Evolutionary conservation across 2,888 invertebrate genomes (phyloP).

Genomic region (Clivina fossor): DNA sequence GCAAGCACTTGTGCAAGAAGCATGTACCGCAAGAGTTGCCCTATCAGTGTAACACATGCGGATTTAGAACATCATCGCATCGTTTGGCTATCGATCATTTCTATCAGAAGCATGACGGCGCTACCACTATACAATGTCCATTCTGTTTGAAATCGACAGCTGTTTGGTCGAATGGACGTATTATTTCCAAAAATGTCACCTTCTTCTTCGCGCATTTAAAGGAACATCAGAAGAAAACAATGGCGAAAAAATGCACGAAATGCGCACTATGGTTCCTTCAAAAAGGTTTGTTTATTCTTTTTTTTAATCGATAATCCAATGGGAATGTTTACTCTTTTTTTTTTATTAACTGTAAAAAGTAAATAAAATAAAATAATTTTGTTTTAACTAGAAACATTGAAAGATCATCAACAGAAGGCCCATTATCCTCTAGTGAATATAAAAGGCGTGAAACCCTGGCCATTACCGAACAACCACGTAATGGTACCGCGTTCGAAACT

Average conservation of each 20-base stretch:
- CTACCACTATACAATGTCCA: conserved; percentile 75
- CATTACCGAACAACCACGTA: conserved; percentile 48
- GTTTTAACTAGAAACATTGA: conserved; percentile 61
- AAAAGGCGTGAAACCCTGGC: conserved; percentile 47
- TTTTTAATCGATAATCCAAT: too few relatives aligned
- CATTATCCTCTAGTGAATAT: conserved; percentile 53
- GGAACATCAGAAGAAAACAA: conserved; percentile 66
- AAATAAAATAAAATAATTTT: too few relatives aligned
- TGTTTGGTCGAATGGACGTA: conserved; percentile 57
- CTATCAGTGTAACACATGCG: conserved; percentile 80
- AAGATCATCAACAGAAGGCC: conserved; percentile 60
- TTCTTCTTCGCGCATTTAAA: conserved; percentile 71
- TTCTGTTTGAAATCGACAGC: conserved; percentile 72
- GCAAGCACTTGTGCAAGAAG: conserved; percentile 75
- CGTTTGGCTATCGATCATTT: conserved; percentile 81
- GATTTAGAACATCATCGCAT: conserved; percentile 81
- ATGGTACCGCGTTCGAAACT: conserved; percentile 51
- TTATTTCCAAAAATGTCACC: conserved; percentile 64
- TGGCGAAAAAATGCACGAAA: conserved; percentile 67
- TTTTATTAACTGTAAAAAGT: too few relatives aligned
- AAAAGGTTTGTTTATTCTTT: conserved; percentile 57
- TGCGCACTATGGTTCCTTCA: conserved; percentile 77
- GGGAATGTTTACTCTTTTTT: too few relatives aligned
- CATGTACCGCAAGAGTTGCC: conserved; percentile 88
- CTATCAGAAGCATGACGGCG: conserved; percentile 67